Conservation (phyloP, 2,797 vertebrate species). For the Diplodus sargus region DNA sequence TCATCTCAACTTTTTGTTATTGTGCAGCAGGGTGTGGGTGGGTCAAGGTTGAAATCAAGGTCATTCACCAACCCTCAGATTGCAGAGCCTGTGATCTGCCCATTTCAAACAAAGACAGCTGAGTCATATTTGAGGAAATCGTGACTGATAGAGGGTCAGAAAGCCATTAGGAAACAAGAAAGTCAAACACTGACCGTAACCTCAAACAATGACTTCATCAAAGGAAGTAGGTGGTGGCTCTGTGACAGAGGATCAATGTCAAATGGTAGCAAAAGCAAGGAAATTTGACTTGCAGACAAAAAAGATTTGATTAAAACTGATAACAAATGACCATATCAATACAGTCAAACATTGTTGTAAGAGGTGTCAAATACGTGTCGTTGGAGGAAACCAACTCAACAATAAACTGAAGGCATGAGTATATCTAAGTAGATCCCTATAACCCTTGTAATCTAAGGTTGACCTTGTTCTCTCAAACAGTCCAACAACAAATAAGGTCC, state of each 20-base stretch:
- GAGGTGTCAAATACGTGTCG: background rate
- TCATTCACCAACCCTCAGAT: slow-evolving; percentile 25
- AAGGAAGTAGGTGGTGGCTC: slow-evolving; percentile 19
- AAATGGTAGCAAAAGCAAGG: slow-evolving; percentile 5
- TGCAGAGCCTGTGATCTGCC: slow-evolving; percentile 48
- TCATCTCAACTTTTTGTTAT: slow-evolving; percentile 29
- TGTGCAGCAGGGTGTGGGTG: slow-evolving; percentile 9
- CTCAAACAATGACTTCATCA: slow-evolving; percentile 61
- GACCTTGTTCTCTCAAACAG: background rate
- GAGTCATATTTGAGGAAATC: slow-evolving; percentile 60
- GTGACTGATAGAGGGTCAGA: slow-evolving; percentile 41
- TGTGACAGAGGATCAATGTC: slow-evolving; percentile 34
- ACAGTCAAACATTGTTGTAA: background rate
- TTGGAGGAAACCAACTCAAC: background rate
- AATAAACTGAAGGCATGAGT: background rate
- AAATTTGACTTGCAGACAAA: slow-evolving; percentile 8
- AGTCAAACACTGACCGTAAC: slow-evolving; percentile 33
- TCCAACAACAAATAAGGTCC: background rate
- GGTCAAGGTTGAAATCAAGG: slow-evolving; percentile 30
- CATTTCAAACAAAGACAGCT: slow-evolving; percentile 44
- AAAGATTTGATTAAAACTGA: background rate
- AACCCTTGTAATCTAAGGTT: background rate
- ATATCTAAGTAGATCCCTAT: background rate
- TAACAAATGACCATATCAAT: background rate
- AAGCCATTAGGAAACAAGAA: slow-evolving; percentile 26